phyloP scores from a whole-genome alignment of 30 jellyfish, hydroid and myxozoan species.

The Aurelia coerulea region DNA sequence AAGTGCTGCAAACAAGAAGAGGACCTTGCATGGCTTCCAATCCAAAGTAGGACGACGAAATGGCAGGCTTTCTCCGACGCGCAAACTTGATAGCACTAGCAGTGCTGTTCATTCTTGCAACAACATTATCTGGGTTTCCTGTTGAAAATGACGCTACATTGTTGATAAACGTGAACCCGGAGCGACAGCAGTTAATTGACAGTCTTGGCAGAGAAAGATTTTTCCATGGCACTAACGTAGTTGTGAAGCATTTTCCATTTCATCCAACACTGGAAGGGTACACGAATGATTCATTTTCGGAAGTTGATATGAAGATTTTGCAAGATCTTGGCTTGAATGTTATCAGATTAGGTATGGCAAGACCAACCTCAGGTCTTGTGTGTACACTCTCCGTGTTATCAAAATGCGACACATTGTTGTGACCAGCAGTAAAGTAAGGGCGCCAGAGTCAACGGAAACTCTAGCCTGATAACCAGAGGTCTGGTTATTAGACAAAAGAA shows the following conservation, averaged over 20 bases:
- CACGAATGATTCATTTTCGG: constrained; percentile 79
- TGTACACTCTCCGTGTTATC: not conserved
- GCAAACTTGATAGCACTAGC: no score
- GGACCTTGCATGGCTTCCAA: no score
- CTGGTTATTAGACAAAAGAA: no score
- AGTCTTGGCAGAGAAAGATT: constrained; percentile 85
- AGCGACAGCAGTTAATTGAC: constrained; percentile 81
- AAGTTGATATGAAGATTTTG: constrained; percentile 79
- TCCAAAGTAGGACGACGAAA: no score
- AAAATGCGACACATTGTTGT: no score
- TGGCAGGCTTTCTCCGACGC: no score
- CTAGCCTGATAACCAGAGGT: no score
- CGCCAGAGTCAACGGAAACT: no score
- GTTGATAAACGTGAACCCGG: constrained; percentile 85
- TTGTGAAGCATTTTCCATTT: constrained; percentile 83
- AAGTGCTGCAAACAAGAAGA: no score
- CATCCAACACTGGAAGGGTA: constrained; percentile 88
- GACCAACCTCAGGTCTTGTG: not conserved
- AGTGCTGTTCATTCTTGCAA: no score
- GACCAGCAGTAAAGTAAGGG: no score
- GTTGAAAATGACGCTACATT: constrained; percentile 58
- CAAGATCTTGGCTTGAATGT: constrained; percentile 88
- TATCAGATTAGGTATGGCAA: constrained; percentile 81
- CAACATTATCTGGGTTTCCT: no score
- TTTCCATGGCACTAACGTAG: constrained; percentile 97